Conservation (phyloP, 2,888 invertebrate species). For the Dryomyza anilis region DNA sequence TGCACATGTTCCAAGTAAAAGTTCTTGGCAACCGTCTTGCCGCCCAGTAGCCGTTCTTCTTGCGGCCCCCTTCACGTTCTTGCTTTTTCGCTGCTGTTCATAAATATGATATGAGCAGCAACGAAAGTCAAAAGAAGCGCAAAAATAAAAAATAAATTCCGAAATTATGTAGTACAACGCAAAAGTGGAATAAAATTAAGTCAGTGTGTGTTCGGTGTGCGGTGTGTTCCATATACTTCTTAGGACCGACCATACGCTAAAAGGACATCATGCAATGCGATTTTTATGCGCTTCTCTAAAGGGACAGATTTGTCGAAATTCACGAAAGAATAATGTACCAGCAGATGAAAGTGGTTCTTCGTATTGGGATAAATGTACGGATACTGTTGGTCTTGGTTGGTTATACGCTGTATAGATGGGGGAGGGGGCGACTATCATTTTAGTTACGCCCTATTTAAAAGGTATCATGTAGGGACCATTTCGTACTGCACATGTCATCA, state of each 20-base stretch:
- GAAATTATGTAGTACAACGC: constrained; percentile 22
- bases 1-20: constrained; percentile 25
- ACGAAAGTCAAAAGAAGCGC: constrained; percentile 8
- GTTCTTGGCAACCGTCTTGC: no score
- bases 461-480: no score
- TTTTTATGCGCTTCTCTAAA: neutral
- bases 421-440: no score
- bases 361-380: no score
- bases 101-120: constrained; percentile 18
- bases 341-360: no score
- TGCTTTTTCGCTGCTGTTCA: constrained; percentile 3
- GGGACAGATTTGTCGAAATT: constrained; percentile 12
- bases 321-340: neutral
- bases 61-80: no score
- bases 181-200: constrained; percentile 35
- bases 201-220: neutral
- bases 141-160: neutral
- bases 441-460: no score
- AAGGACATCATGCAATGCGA: neutral
- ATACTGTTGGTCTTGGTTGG: no score
- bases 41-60: neutral
- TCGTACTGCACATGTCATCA: no score
- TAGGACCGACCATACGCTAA: neutral
- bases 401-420: no score
- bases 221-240: neutral